Percentiles rank a stretch among this genome's conserved stretches.
These are phyloP conservation scores for Thumatha senex DNA, from an alignment of 2,888 invertebrate genomes.

Conservation along the genomic window DNA sequence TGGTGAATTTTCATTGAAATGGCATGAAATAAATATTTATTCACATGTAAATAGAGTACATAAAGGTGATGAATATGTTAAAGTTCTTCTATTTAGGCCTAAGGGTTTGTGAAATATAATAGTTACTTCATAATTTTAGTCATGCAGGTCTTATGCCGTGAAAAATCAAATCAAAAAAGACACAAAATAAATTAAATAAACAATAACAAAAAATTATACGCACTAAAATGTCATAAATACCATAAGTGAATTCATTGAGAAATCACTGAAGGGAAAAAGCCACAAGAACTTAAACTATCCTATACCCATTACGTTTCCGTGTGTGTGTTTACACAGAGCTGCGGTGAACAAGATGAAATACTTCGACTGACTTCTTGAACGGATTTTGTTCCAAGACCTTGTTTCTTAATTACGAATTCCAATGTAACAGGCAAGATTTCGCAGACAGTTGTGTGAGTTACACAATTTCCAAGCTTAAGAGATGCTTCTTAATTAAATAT, in stretches of 20 bases:
- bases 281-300: constrained; percentile 45
- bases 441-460: constrained; percentile 35
- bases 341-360: constrained; percentile 54
- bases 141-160: too few species aligned
- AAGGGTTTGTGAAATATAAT: too few species aligned
- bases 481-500: constrained; percentile 70
- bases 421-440: constrained; percentile 55
- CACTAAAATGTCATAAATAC: too few species aligned
- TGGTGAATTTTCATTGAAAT: too few species aligned
- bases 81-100: too few species aligned
- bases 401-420: constrained; percentile 77
- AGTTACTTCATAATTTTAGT: too few species aligned
- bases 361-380: constrained; percentile 58
- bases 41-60: too few species aligned
- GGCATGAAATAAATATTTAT: too few species aligned
- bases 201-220: neutral
- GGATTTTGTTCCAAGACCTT: constrained; percentile 64
- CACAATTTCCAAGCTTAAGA: constrained; percentile 54
- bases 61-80: too few species aligned
- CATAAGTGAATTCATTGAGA: constrained; percentile 22
- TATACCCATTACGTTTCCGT: constrained; percentile 28
- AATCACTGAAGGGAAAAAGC: constrained; percentile 39
- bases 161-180: too few species aligned
- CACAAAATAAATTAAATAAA: too few species aligned
- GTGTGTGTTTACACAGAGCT: constrained; percentile 39